These are phyloP conservation scores for Labroides dimidiatus DNA, from an alignment of 2,797 vertebrate species.

Conservation along the genomic window DNA sequence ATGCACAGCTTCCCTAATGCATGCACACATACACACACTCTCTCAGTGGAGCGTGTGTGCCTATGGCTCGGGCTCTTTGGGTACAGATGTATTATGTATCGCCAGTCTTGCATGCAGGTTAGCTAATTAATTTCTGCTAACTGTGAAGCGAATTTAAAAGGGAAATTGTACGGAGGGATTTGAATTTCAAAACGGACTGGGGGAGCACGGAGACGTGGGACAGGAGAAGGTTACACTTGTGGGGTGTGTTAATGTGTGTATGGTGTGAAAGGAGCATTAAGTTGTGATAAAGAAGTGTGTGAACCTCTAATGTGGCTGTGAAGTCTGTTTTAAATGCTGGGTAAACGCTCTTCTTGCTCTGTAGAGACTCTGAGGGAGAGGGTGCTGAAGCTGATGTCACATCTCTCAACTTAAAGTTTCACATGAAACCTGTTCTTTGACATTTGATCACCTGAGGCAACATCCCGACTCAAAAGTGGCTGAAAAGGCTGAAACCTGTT, in stretches of 20 bases:
- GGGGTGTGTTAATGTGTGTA: conserved; percentile 35
- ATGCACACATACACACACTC: not conserved
- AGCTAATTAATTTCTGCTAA: conserved; percentile 74
- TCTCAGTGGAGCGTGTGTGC: conserved; percentile 14
- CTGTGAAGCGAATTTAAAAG: conserved; percentile 67
- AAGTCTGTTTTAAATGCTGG: not conserved
- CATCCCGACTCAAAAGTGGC: too few relatives aligned
- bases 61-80: conserved; percentile 34
- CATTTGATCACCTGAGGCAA: too few relatives aligned
- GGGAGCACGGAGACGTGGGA: conserved; percentile 25
- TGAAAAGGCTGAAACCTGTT: too few relatives aligned
- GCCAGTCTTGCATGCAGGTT: conserved; percentile 65
- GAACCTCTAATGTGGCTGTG: not conserved
- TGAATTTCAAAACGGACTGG: conserved; percentile 64
- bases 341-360: too few relatives aligned
- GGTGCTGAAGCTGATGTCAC: too few relatives aligned
- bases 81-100: conserved; percentile 63
- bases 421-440: too few relatives aligned
- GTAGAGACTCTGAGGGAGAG: too few relatives aligned
- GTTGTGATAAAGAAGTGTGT: conserved; percentile 1
- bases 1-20: conserved; percentile 17
- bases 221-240: conserved; percentile 59
- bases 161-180: conserved; percentile 60
- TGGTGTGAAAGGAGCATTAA: conserved; percentile 8
- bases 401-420: too few relatives aligned